Conservation (phyloP, 2,888 invertebrate genomes). For the Nesidiocoris tenuis region DNA sequence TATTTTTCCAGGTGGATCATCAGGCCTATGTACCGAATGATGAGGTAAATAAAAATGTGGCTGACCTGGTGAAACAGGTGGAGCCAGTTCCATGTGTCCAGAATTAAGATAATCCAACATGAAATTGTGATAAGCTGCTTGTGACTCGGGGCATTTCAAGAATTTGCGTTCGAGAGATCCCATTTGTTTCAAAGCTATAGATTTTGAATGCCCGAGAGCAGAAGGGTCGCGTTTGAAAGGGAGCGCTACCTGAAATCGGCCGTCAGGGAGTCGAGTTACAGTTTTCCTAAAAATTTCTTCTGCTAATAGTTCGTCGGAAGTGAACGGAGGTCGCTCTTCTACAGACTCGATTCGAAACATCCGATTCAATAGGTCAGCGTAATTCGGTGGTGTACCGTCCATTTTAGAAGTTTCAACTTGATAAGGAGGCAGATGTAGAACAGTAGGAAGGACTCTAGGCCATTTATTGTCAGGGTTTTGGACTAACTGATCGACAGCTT, state of each 20-base stretch:
- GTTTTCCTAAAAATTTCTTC: background rate
- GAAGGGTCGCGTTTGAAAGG: background rate
- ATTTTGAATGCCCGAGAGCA: background rate
- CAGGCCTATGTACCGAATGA: background rate
- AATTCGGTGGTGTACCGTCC: background rate
- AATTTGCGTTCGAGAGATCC: background rate
- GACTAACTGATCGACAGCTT: too few relatives aligned
- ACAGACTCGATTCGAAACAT: background rate
- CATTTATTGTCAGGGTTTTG: too few relatives aligned
- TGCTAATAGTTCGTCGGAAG: background rate
- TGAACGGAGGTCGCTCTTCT: background rate
- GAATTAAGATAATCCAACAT: background rate
- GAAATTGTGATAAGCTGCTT: background rate
- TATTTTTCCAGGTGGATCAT: constrained; percentile 10
- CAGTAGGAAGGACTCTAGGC: too few relatives aligned
- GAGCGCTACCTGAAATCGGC: background rate
- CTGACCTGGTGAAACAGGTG: background rate
- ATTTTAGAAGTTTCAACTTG: too few relatives aligned
- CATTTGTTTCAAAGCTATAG: background rate
- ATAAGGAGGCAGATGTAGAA: too few relatives aligned
- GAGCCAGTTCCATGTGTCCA: background rate
- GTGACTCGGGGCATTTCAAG: background rate
- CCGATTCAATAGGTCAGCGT: background rate
- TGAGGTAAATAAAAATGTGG: background rate
- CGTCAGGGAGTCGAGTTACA: background rate